phyloP scores from a whole-genome alignment of 53 echinoderm and acorn worm species.

The Mesocentrotus franciscanus region DNA sequence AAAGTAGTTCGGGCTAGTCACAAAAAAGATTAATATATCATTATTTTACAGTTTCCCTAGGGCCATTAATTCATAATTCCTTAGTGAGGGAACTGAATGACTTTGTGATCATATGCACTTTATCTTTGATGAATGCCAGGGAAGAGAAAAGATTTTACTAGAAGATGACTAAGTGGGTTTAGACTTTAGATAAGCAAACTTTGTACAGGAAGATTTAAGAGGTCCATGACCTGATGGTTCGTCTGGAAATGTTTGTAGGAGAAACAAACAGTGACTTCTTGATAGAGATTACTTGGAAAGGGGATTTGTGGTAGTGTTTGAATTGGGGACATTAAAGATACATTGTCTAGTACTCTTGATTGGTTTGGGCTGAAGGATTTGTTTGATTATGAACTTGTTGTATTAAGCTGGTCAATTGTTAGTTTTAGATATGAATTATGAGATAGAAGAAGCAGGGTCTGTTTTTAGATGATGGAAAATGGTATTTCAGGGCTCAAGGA shows the following conservation, averaged over 20 bases:
- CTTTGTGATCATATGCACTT: background rate
- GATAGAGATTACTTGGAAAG: background rate
- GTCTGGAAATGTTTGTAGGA: background rate
- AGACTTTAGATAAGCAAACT: background rate
- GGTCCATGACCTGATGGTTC: slow-evolving; percentile 22
- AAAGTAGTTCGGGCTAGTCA: background rate
- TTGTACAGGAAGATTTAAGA: background rate
- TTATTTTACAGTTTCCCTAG: background rate
- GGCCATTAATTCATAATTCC: background rate
- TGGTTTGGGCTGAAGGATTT: background rate
- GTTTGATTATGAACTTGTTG: background rate
- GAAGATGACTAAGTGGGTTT: background rate
- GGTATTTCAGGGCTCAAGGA: background rate
- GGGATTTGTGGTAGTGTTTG: background rate
- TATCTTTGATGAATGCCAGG: background rate
- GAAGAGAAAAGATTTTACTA: background rate
- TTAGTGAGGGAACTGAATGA: background rate
- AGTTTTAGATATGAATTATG: background rate
- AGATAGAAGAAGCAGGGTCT: background rate
- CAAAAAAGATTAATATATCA: background rate
- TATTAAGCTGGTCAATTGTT: background rate
- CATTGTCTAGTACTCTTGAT: background rate
- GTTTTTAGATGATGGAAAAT: background rate
- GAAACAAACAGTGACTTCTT: background rate
- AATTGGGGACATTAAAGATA: background rate